These are phyloP conservation scores for Andrena marginata DNA, from an alignment of 2,888 invertebrate genomes.

Conservation along the genomic window DNA sequence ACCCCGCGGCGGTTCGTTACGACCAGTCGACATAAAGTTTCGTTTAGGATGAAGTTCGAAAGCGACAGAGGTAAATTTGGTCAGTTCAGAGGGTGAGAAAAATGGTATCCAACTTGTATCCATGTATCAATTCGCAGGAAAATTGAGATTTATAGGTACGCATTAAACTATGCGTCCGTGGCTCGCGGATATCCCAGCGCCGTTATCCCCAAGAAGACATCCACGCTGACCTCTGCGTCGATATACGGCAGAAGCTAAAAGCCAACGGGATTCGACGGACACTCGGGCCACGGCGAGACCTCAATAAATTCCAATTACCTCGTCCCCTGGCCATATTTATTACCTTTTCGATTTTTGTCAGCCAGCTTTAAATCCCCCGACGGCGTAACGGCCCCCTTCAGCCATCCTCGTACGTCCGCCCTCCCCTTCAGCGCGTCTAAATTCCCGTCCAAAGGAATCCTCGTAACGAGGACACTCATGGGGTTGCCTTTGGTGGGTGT, in stretches of 20 bases:
- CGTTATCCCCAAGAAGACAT: conserved; percentile 7
- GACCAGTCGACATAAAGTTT: neutral
- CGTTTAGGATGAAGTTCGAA: neutral
- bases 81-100: neutral
- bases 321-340: conserved; percentile 39
- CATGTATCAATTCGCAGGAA: conserved; percentile 4
- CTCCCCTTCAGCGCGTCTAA: neutral
- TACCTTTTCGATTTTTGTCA: conserved; percentile 44
- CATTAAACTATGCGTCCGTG: neutral
- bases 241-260: conserved; percentile 34
- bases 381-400: neutral
- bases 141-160: neutral
- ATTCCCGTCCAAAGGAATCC: conserved; percentile 1
- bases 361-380: conserved; percentile 45
- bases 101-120: conserved; percentile 2
- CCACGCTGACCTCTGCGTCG: neutral
- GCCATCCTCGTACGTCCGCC: neutral
- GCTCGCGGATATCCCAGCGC: neutral
- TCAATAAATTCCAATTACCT: conserved; percentile 67
- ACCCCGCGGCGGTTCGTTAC: neutral
- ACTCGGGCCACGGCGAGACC: conserved; percentile 11
- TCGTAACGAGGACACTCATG: conserved; percentile 4
- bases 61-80: neutral
- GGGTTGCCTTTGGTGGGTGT: neutral
- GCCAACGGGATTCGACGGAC: conserved; percentile 22